A percentile compares a stretch with the other conserved stretches of the same genome.
Conservation (phyloP, 1,140 invertebrate genomes). For the Lethocerus indicus region DNA sequence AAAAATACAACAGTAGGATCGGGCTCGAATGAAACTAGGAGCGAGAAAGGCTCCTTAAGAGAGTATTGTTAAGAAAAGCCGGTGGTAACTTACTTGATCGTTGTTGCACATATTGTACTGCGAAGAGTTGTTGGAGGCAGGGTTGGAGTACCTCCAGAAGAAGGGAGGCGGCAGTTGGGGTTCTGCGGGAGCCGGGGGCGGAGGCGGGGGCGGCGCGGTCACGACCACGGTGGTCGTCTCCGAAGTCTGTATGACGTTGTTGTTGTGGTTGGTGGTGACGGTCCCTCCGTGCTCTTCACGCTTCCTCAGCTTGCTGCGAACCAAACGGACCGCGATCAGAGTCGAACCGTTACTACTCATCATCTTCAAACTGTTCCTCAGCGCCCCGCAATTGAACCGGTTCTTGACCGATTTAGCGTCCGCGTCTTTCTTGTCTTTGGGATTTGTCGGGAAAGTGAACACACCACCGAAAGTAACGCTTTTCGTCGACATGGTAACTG, state of each 20-base stretch:
- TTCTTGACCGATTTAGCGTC: constrained; percentile 18
- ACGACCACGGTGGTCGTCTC: constrained; percentile 7
- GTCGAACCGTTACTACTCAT: constrained; percentile 62
- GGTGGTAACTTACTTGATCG: constrained; percentile 41
- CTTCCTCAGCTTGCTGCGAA: constrained; percentile 71
- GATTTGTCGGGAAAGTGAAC: constrained; percentile 16
- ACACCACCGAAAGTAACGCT: constrained; percentile 20
- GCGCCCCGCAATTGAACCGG: constrained; percentile 19
- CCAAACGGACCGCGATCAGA: constrained; percentile 68
- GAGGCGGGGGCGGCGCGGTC: constrained; percentile 11
- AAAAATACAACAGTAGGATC: too few species aligned
- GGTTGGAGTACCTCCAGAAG: constrained; percentile 61
- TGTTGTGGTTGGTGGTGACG: constrained; percentile 15
- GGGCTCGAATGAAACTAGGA: too few species aligned
- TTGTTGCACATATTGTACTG: constrained; percentile 57
- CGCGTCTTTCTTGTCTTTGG: constrained; percentile 13
- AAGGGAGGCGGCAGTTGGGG: constrained; percentile 35
- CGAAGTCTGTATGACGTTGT: constrained; percentile 15
- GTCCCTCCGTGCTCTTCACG: constrained; percentile 39
- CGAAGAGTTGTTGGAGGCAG: constrained; percentile 36
- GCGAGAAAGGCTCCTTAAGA: too few species aligned
- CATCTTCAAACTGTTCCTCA: constrained; percentile 25
- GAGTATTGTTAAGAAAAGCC: constrained; percentile 1
- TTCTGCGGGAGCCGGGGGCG: constrained; percentile 11
- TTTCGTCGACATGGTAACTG: constrained; percentile 15